Percentiles rank a stretch among this genome's conserved stretches.
Evolutionary conservation across 2,888 invertebrate genomes (phyloP).

Genomic region (Willowsia nigromaculata): DNA sequence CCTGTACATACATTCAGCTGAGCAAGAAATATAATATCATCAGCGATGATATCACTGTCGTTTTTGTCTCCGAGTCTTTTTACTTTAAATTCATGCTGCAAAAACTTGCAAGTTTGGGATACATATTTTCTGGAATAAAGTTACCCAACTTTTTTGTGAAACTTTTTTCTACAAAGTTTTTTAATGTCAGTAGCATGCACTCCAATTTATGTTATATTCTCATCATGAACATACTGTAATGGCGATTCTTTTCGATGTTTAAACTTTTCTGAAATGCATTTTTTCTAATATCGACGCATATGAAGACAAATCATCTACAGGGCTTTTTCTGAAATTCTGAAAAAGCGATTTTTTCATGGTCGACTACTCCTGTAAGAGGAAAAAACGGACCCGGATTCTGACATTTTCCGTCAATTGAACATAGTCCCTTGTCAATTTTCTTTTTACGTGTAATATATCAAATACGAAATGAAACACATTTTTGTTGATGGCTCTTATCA

Average conservation of each 20-base stretch:
- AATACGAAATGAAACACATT: background rate
- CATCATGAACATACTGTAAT: too few species aligned
- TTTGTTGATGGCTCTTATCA: background rate
- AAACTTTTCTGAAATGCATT: background rate
- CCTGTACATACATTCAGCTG: too few species aligned
- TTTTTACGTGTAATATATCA: background rate
- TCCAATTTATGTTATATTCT: too few species aligned
- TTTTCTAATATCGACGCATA: background rate
- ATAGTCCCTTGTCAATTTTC: background rate
- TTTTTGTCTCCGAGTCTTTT: too few species aligned
- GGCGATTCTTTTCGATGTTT: too few species aligned
- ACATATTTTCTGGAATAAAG: too few species aligned
- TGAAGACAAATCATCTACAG: background rate
- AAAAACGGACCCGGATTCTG: conserved; percentile 7
- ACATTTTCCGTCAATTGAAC: conserved; percentile 41
- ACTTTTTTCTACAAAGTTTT: too few species aligned
- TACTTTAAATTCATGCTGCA: too few species aligned
- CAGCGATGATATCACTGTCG: too few species aligned
- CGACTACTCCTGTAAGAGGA: background rate
- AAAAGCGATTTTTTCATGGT: background rate
- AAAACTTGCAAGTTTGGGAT: too few species aligned
- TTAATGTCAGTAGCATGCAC: too few species aligned
- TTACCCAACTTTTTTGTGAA: too few species aligned
- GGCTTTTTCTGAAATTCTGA: background rate
- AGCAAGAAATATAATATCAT: background rate